phyloP scores from a whole-genome alignment of 2,797 vertebrate species.

The Okamejei kenojei region DNA sequence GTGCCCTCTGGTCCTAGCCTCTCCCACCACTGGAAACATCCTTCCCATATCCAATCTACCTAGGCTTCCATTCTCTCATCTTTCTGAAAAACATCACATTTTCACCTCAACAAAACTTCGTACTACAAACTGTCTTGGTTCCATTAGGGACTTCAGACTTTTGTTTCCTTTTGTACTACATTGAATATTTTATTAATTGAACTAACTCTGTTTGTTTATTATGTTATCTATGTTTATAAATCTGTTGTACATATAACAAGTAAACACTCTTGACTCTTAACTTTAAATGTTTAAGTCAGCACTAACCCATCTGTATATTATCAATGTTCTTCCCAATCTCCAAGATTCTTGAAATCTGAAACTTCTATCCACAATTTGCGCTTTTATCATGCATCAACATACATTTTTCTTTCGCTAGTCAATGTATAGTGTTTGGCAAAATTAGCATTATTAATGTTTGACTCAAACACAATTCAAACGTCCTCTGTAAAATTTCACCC shows the following conservation, averaged over 20 bases:
- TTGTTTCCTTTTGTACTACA: no score
- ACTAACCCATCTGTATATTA: not conserved
- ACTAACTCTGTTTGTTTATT: no score
- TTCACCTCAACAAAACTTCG: not conserved
- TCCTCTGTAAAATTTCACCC: not conserved
- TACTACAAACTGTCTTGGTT: no score
- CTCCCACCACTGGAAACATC: no score
- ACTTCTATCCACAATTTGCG: not conserved
- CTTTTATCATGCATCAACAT: not conserved
- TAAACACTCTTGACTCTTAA: no score
- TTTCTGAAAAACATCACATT: not conserved
- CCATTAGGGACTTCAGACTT: no score
- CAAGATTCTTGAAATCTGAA: not conserved
- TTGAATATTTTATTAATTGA: no score
- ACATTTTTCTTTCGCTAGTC: not conserved
- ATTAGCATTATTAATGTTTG: not conserved
- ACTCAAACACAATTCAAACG: not conserved
- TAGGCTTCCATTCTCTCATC: no score
- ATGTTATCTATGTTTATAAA: no score
- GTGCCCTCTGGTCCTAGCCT: no score
- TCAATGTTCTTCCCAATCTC: not conserved
- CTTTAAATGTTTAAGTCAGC: not conserved
- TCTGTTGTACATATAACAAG: no score
- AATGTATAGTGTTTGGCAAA: not conserved
- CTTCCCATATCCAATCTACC: no score